Base-by-base conservation (phyloP, 2,888 invertebrate species). In the Lordiphosa fenestrarum region DNA sequence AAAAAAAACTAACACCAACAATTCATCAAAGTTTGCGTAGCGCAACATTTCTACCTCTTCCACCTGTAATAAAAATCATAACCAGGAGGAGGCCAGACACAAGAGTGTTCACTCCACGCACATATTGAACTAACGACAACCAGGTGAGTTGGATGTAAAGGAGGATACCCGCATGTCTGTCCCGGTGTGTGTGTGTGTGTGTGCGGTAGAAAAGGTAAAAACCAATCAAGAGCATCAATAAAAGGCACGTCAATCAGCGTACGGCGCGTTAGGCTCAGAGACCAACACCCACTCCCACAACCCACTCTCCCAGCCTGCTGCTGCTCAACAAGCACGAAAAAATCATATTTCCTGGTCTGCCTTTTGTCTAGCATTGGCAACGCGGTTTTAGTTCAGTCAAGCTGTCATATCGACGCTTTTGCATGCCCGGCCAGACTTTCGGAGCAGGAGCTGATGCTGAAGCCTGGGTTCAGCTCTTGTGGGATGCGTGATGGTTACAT, bases 141-240 rank as follows among this genome's bases (percentile, higher is more conserved):
- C 63, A 47, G 55, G 42, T 23, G 38, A 40, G 23, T 37, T 21
- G 39, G 41, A 12, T 30, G 25, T 25, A 23, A 4, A 7, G 41
- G 13, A 13, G 21, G 51, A 21, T 25, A 36, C 73, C 80, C 73
- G 83, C 73, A 75, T 78, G 61, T 62, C 54, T 69, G 61, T 50
- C 55, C 62, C 44, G 10, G 19, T 12, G 19, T 15, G 15, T 23
- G 37, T 25, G 30, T 25, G 30, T 39, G 33, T 51, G 21, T 33
- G 51, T 38, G 35, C 9, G 36, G 51, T 51, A 53, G 62, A 84
- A 81, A 78, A 87, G 87, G 87, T 87, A 88, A 87, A 87, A 88
- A 88, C 87, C 88, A 88, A 88, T 88, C 88, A 88, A 87, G 87
- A 87, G 84, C 88, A 88, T 88, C 88, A 88, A 88, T 88, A 88